These are phyloP conservation scores for Plemyria rubiginata DNA, from an alignment of 2,888 invertebrate species.

Conservation along the genomic window DNA sequence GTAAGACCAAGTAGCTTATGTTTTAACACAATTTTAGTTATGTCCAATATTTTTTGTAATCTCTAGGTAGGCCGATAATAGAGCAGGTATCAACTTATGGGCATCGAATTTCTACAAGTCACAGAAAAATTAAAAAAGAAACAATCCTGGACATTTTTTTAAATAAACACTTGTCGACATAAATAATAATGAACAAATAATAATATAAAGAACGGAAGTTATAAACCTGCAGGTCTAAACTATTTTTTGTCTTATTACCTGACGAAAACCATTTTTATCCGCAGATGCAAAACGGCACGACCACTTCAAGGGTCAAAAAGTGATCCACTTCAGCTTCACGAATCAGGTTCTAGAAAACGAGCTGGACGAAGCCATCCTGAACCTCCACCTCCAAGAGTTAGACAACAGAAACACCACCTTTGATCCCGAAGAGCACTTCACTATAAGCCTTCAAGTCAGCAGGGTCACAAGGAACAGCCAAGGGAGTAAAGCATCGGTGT, in stretches of 20 bases:
- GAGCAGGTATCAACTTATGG: too few species aligned
- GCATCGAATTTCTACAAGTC: too few species aligned
- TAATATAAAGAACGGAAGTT: too few species aligned
- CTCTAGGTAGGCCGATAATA: not conserved
- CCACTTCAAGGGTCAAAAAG: constrained; percentile 87
- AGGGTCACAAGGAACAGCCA: constrained; percentile 73
- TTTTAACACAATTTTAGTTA: too few species aligned
- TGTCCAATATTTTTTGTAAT: not conserved
- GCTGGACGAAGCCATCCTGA: constrained; percentile 88
- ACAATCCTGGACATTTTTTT: too few species aligned
- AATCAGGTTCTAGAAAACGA: constrained; percentile 89
- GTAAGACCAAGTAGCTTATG: not conserved
- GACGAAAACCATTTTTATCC: constrained; percentile 17
- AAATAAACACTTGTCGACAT: too few species aligned
- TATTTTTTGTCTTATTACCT: not conserved
- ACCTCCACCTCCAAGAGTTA: constrained; percentile 86
- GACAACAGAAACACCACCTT: constrained; percentile 65
- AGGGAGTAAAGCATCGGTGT: constrained; percentile 71
- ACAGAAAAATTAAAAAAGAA: too few species aligned
- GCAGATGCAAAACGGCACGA: constrained; percentile 89
- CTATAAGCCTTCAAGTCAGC: constrained; percentile 71
- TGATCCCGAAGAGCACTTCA: constrained; percentile 67
- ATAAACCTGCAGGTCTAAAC: too few species aligned
- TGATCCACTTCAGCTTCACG: constrained; percentile 89
- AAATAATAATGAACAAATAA: too few species aligned